These are phyloP conservation scores for Ardeotis arabs DNA, from an alignment of 2,113 vertebrate species.

Conservation along the genomic window DNA sequence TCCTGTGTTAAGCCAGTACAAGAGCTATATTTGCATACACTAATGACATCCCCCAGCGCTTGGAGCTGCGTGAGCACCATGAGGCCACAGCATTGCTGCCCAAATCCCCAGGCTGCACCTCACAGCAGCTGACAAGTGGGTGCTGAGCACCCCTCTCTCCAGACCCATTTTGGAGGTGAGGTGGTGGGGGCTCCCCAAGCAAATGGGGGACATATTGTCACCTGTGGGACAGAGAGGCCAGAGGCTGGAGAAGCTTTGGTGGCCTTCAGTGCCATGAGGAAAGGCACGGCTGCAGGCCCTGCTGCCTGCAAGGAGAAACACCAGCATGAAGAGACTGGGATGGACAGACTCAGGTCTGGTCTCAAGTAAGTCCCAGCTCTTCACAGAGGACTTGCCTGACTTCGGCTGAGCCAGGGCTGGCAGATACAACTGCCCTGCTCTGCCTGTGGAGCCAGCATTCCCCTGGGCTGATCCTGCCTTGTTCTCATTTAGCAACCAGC, in stretches of 20 bases:
- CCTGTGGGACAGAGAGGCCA: not conserved
- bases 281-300: fast-evolving
- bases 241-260: not conserved
- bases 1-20: not conserved
- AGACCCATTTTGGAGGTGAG: not conserved
- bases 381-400: not conserved
- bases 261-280: not conserved
- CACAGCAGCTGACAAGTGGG: not conserved
- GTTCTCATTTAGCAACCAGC: not conserved
- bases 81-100: not conserved
- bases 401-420: not conserved
- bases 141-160: not conserved
- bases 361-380: not conserved
- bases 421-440: too few relatives aligned
- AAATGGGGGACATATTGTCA: too few relatives aligned
- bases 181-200: fast-evolving
- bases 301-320: not conserved
- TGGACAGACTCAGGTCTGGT: not conserved
- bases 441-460: too few relatives aligned
- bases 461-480: not conserved
- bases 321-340: not conserved
- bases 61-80: not conserved
- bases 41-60: too few relatives aligned
- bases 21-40: not conserved
- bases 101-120: not conserved